These are phyloP conservation scores for Congeria kusceri DNA, from an alignment of 2,888 invertebrate genomes.

Conservation along the genomic window DNA sequence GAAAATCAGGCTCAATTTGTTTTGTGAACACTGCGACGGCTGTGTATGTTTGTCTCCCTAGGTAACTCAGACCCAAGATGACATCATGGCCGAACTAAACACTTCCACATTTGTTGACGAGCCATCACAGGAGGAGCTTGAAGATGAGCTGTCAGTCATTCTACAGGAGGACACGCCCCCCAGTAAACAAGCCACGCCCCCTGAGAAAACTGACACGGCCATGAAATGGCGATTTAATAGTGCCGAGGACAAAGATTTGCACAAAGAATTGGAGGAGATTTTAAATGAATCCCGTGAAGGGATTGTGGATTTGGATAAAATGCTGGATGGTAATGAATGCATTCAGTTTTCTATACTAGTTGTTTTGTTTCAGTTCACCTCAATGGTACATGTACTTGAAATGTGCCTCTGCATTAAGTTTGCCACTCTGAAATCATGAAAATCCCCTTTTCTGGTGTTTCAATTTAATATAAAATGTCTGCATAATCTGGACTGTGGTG, in stretches of 20 bases:
- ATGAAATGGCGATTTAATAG: not conserved
- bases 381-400: no score
- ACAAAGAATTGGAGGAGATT: slow-evolving; percentile 37
- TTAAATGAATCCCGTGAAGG: slow-evolving; percentile 24
- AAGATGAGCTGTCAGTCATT: slow-evolving; percentile 61
- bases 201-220: not conserved
- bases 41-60: no score
- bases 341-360: no score
- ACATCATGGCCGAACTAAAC: slow-evolving; percentile 47
- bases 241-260: slow-evolving; percentile 17
- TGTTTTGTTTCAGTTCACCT: no score
- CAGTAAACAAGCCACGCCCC: not conserved
- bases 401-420: no score
- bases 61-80: slow-evolving; percentile 59
- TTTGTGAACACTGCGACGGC: no score
- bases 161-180: slow-evolving; percentile 35
- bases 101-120: slow-evolving; percentile 41
- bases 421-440: no score
- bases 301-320: slow-evolving; percentile 1
- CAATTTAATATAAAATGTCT: no score
- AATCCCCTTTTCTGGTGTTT: no score
- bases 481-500: no score
- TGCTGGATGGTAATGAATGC: slow-evolving; percentile 34
- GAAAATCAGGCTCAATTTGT: no score
- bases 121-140: slow-evolving; percentile 59